A percentile compares a stretch with the other conserved stretches of the same genome.
Evolutionary conservation across 1,140 invertebrate species (phyloP).

Genomic region (Matsumurasca onukii): DNA sequence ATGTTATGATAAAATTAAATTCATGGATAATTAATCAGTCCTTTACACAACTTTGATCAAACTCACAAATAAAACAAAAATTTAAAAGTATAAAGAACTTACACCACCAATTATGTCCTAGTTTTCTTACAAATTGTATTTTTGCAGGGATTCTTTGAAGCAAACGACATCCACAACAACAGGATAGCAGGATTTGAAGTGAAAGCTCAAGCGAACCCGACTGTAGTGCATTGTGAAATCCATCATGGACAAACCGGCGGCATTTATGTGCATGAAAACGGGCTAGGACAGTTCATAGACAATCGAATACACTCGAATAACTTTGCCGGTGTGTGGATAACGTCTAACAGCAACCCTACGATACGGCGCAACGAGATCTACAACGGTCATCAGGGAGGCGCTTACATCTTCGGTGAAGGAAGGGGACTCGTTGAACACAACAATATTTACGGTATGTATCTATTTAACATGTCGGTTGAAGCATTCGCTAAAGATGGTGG

Average conservation of each 20-base stretch:
- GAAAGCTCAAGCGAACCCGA: constrained; percentile 98
- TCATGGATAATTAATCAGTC: no score
- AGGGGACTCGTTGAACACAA: constrained; percentile 98
- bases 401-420: constrained; percentile 98
- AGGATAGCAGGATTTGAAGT: constrained; percentile 98
- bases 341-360: constrained; percentile 97
- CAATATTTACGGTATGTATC: constrained; percentile 98
- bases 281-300: constrained; percentile 96
- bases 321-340: constrained; percentile 96
- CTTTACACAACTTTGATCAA: no score
- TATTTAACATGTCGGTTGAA: no score
- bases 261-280: constrained; percentile 98
- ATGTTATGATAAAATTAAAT: no score
- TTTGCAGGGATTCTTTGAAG: constrained; percentile 93
- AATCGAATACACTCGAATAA: constrained; percentile 99
- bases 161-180: constrained; percentile 98
- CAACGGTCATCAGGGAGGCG: constrained; percentile 96
- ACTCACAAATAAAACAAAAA: no score
- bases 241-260: constrained; percentile 98
- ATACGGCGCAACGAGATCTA: constrained; percentile 98
- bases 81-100: no score
- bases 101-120: no score
- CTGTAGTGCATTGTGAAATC: constrained; percentile 96
- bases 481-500: no score
- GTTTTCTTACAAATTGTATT: constrained; percentile 29